Conservation (phyloP, 30 jellyfish, hydroid and myxozoan genomes). For the Catostylus mosaicus region DNA sequence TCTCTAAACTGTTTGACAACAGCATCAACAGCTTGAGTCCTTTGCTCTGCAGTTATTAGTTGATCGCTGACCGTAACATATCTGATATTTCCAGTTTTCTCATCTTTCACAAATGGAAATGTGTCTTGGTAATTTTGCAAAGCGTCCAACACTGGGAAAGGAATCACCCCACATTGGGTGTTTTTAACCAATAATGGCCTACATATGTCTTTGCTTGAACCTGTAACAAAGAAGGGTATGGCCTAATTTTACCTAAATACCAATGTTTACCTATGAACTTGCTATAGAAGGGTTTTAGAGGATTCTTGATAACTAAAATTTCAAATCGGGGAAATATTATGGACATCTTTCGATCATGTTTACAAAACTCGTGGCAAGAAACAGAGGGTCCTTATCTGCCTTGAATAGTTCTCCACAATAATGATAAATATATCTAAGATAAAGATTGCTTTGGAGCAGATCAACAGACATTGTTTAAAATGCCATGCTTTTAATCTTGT, state of each 20-base stretch:
- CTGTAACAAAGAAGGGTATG: slow-evolving; percentile 28
- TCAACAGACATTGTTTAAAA: no score
- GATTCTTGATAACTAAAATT: no score
- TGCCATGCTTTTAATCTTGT: no score
- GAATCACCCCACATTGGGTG: slow-evolving; percentile 68
- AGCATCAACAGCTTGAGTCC: slow-evolving; percentile 58
- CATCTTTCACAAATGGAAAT: slow-evolving; percentile 65
- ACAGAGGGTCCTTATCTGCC: no score
- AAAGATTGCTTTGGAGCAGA: no score
- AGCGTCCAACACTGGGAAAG: slow-evolving; percentile 62
- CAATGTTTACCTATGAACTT: neutral
- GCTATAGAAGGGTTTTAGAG: neutral
- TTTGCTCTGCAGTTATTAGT: slow-evolving; percentile 40
- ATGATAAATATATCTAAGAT: no score
- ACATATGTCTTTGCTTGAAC: slow-evolving; percentile 74
- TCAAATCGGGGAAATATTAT: no score
- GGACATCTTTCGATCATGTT: no score
- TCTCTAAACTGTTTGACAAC: slow-evolving; percentile 64
- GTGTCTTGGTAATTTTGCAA: slow-evolving; percentile 57
- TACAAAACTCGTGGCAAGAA: no score
- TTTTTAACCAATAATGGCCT: slow-evolving; percentile 70
- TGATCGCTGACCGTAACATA: slow-evolving; percentile 58
- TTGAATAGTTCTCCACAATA: no score
- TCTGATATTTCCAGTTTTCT: slow-evolving; percentile 54
- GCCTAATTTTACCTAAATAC: no score